Percentiles rank a stretch among this genome's conserved stretches.
phyloP scores from a whole-genome alignment of 2,888 invertebrate genomes.

The Meganola albula region DNA sequence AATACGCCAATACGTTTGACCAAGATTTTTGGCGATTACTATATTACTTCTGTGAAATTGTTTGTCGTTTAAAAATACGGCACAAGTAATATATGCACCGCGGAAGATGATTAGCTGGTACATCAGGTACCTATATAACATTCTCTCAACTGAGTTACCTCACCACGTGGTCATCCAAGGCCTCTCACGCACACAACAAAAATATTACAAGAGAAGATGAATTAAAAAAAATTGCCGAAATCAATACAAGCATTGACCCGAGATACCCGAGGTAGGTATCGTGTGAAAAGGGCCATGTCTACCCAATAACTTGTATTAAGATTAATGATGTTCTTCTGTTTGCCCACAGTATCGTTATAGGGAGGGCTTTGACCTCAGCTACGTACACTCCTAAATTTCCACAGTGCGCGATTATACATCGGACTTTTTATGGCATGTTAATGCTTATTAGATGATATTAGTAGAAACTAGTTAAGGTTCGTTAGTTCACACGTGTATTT shows the following conservation, averaged over 20 bases:
- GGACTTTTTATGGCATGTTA: slow-evolving; percentile 27
- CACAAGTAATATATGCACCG: too few species aligned
- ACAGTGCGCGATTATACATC: slow-evolving; percentile 24
- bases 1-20: too few species aligned
- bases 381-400: slow-evolving; percentile 32
- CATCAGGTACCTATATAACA: too few species aligned
- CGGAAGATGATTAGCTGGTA: too few species aligned
- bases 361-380: slow-evolving; percentile 27
- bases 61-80: too few species aligned
- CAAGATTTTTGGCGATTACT: too few species aligned
- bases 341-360: slow-evolving; percentile 31
- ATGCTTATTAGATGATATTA: too few species aligned
- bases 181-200: too few species aligned
- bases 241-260: slow-evolving; percentile 21
- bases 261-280: slow-evolving; percentile 14
- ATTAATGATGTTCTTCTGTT: slow-evolving; percentile 34
- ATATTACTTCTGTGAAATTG: too few species aligned
- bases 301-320: slow-evolving; percentile 26
- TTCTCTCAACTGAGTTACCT: too few species aligned
- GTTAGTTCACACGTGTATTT: slow-evolving; percentile 4
- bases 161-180: too few species aligned
- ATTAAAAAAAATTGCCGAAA: slow-evolving; percentile 7
- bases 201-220: too few species aligned
- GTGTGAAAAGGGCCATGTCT: slow-evolving; percentile 20
- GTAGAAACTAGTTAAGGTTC: slow-evolving; percentile 5